Base-by-base conservation (phyloP, 2,113 vertebrate species). In the Halcyon malimbica region DNA sequence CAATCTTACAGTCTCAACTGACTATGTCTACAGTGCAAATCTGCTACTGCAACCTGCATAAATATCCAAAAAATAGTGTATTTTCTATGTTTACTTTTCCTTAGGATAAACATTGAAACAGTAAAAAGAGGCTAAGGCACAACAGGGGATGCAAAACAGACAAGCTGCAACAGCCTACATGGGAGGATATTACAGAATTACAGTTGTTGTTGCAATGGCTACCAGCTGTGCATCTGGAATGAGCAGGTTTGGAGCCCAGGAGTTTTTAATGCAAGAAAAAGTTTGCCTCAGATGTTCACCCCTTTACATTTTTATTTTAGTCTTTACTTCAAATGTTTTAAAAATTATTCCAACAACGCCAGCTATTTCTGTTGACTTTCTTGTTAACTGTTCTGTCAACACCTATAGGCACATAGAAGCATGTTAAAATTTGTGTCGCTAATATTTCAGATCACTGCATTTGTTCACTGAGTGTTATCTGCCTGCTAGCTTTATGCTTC, bases 161-260 rank as follows among this genome's bases (percentile, higher is more conserved):
- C 88, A 92, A 83, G 54, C 74, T 86, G 41, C 87, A 96, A 82
- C 94, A 92, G 82, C 82, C 84, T 97, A 69, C 76, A 53, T 92
- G 93, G 92, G 89, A 96, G 86, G 87, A 87, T 95, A 90, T 98
- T 97, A 95, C 77, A 83, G 92, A 97, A 94, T 97, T 91, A 97
- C 96, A 74, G 95, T 94, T 95, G 88, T 91, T 93, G 82, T 94
- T 94, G 74, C 87, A 96, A 62, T 74, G 89, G 71, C 91, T 79
- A 94, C 93, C 97, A 97, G 95, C 97, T 96, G 96, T 95, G 97
- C 87, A 94, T 97, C 79, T 88, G 71, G 83, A 97, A 97, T 94
- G 89, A 98, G 68, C 76, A 93, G 67, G 78, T 94, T 97, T 94
- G 25, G 81, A 92, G 90, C 73, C 10, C 23, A 92, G 81, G 77